These are phyloP conservation scores for Salvelinus alpinus DNA, from an alignment of 2,113 vertebrate genomes.

Conservation along the genomic window DNA sequence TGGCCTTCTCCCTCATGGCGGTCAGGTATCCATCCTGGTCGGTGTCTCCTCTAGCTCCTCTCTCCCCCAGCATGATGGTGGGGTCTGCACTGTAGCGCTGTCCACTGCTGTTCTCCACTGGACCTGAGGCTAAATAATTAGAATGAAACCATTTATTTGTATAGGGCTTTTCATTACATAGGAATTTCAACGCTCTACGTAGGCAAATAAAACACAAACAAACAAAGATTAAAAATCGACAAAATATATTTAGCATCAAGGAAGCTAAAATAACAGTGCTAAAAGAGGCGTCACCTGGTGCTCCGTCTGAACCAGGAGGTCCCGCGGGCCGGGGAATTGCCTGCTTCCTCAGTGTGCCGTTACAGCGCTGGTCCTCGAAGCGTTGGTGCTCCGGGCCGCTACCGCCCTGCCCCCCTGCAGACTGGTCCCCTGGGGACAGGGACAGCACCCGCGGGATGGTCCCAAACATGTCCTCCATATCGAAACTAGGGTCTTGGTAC, in stretches of 20 bases:
- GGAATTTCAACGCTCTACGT: no score
- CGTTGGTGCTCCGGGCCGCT: slow-evolving; percentile 72
- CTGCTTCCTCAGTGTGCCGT: slow-evolving; percentile 89
- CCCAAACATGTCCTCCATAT: slow-evolving; percentile 78
- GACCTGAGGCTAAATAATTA: slow-evolving; percentile 2
- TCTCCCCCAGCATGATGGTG: slow-evolving; percentile 83
- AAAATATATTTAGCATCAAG: no score
- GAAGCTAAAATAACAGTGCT: neutral
- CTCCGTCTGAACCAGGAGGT: slow-evolving; percentile 36
- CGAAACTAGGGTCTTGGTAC: slow-evolving; percentile 67
- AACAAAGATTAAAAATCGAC: no score
- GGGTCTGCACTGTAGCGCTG: slow-evolving; percentile 97
- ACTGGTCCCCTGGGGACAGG: slow-evolving; percentile 74
- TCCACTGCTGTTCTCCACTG: slow-evolving; percentile 82
- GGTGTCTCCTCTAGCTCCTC: slow-evolving; percentile 78
- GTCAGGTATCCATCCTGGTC: slow-evolving; percentile 89
- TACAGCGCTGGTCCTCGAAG: slow-evolving; percentile 85
- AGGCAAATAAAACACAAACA: no score
- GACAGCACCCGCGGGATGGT: slow-evolving; percentile 75
- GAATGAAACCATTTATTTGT: no score
- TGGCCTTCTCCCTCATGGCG: slow-evolving; percentile 85
- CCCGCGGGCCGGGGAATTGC: slow-evolving; percentile 70
- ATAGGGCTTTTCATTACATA: no score
- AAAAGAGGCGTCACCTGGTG: slow-evolving; percentile 12
- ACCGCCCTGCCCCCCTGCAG: slow-evolving; percentile 66